Evolutionary conservation across 2,797 vertebrate species (phyloP), one percentile per base, ranked within the genome.

Genomic region (Chanos chanos): DNA sequence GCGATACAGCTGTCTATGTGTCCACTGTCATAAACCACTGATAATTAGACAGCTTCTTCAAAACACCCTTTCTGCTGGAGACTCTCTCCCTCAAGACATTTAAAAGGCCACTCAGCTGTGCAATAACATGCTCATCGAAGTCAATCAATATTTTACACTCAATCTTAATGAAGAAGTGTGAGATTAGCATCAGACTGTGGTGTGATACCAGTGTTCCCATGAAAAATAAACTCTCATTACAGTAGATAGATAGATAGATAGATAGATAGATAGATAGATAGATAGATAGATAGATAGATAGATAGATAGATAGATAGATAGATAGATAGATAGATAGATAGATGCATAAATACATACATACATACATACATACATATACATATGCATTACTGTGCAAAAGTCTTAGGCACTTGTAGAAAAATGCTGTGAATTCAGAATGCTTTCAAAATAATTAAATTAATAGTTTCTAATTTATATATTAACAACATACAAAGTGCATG

Each of bases 1-100:
- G 53, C n/a, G 28, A 33, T 5, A 4, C 45, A 27, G 41, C 24
- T 28, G 49, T 61, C 31, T 13, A 50, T 40, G 51, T 41, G 28
- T 41, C 34, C 40, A 39, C 27, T 41, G 10, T 43, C 55, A 61
- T 66, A 56, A 53, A 21, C 25, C 41, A 43, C 21, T 28, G 25
- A 39, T 45, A 61, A 67, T 61, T 61, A 60, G 48, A 55, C 27
- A 25, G 24, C 49, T 67, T 67, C 56, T 54, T 61, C 50, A 40
- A 48, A 60, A 37, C 64, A 39, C 55, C 39, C 15, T 33, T 8
- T 55, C 41, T 2, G 0, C 50, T 30, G 39, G 56, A 19, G 41
- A 31, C 41, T 25, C 22, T 12, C 10, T 7, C 27, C 16, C 48
- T 37, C 7, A 37, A 45, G 55, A 18, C n/a, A n/a, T n/a, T n/a